phyloP scores from a whole-genome alignment of 2,797 vertebrate genomes.

The Valencia hispanica region DNA sequence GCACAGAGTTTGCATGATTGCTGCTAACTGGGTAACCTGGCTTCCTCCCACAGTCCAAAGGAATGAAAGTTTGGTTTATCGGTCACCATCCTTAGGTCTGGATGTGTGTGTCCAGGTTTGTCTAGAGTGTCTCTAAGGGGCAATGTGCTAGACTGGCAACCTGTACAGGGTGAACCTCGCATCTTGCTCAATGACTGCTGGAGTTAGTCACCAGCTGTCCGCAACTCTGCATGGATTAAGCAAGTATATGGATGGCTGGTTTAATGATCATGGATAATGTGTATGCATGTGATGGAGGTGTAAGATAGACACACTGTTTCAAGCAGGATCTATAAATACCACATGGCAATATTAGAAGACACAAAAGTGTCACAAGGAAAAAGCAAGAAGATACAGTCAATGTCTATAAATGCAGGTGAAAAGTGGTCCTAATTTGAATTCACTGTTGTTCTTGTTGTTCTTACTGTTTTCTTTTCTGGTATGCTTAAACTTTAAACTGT shows the following conservation, averaged over 20 bases:
- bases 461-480: background rate
- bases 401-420: too few relatives aligned
- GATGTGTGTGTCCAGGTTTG: too few relatives aligned
- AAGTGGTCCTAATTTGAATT: too few relatives aligned
- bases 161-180: background rate
- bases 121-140: background rate
- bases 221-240: background rate
- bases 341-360: too few relatives aligned
- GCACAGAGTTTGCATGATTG: too few relatives aligned
- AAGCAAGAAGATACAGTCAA: background rate
- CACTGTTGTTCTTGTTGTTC: too few relatives aligned
- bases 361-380: background rate
- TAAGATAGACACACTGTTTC: too few relatives aligned
- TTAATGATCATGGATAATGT: background rate
- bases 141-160: background rate
- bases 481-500: background rate
- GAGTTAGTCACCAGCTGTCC: background rate
- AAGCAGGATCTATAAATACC: too few relatives aligned
- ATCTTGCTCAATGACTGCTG: background rate
- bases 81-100: too few relatives aligned
- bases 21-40: too few relatives aligned
- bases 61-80: background rate
- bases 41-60: too few relatives aligned
- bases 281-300: background rate
- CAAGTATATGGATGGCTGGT: background rate